Conservation (phyloP, 64 coral and sea anemone genomes). For the Actinia tenebrosa region DNA sequence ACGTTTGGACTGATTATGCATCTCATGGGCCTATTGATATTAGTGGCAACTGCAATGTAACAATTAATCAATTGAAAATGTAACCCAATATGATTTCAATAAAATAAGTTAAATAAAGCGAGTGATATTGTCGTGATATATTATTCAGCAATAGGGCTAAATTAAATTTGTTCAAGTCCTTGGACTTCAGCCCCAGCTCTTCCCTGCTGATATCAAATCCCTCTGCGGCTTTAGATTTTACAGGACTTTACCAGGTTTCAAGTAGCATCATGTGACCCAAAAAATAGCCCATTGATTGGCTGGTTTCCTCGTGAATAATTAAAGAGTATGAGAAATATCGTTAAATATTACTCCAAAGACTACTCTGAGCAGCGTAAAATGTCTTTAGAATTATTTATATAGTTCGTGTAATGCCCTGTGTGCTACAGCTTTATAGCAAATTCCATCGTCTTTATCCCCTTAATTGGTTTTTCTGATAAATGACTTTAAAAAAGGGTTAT, state of each 20-base stretch:
- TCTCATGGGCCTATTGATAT: background rate
- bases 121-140: background rate
- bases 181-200: constrained; percentile 13
- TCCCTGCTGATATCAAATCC: constrained; percentile 14
- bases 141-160: too few species aligned
- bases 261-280: background rate
- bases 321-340: background rate
- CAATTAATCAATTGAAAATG: constrained; percentile 20
- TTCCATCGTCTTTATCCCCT: too few species aligned
- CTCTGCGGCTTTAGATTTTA: constrained; percentile 5
- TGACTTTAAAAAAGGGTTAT: background rate
- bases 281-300: background rate
- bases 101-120: background rate
- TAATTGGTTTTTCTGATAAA: background rate
- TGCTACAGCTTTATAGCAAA: too few species aligned
- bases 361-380: too few species aligned
- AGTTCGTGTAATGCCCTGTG: too few species aligned
- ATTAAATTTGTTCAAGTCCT: too few species aligned
- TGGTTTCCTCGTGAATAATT: background rate
- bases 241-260: background rate
- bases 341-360: too few species aligned
- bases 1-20: background rate
- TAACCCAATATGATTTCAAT: background rate
- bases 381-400: too few species aligned
- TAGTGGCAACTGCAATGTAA: constrained; percentile 21